Percentiles rank a stretch among this genome's conserved stretches.
phyloP scores from a whole-genome alignment of 2,113 vertebrate species.

The Antechinus stuartii region DNA sequence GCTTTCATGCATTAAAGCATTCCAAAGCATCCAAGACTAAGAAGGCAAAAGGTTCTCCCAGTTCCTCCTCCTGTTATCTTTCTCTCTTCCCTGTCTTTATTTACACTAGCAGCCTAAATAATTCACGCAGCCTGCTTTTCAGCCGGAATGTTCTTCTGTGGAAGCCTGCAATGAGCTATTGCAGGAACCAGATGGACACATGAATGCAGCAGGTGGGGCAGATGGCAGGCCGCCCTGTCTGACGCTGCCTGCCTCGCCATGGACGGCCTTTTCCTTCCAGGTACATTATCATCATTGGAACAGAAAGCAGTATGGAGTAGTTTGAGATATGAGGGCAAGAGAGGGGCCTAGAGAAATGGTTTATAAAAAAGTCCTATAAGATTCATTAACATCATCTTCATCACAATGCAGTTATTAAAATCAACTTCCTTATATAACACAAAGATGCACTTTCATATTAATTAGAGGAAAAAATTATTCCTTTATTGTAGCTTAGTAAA shows the following conservation, averaged over 20 bases:
- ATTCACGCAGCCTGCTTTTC: conserved; percentile 88
- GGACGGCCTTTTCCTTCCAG: conserved; percentile 87
- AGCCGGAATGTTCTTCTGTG: conserved; percentile 79
- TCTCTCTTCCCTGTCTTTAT: conserved; percentile 81
- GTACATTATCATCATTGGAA: conserved; percentile 87
- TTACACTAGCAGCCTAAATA: conserved; percentile 88
- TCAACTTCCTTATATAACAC: conserved; percentile 23
- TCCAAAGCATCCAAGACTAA: conserved; percentile 83
- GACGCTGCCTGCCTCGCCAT: conserved; percentile 86
- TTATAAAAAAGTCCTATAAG: conserved; percentile 40
- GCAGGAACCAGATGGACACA: conserved; percentile 90
- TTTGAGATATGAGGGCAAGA: conserved; percentile 55
- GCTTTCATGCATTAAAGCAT: conserved; percentile 85
- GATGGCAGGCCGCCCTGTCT: conserved; percentile 90
- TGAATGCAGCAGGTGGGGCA: conserved; percentile 92
- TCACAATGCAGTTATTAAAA: conserved; percentile 32
- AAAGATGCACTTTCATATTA: neutral
- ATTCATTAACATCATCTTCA: conserved; percentile 8
- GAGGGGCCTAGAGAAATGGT: conserved; percentile 59
- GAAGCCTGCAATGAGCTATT: conserved; percentile 85
- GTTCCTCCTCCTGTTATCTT: conserved; percentile 59
- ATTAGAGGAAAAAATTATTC: neutral
- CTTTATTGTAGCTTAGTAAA: neutral
- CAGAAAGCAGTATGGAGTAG: conserved; percentile 73
- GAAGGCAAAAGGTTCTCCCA: conserved; percentile 37